Base-by-base conservation (phyloP, 2,888 invertebrate genomes). In the Chloromyia formosa region DNA sequence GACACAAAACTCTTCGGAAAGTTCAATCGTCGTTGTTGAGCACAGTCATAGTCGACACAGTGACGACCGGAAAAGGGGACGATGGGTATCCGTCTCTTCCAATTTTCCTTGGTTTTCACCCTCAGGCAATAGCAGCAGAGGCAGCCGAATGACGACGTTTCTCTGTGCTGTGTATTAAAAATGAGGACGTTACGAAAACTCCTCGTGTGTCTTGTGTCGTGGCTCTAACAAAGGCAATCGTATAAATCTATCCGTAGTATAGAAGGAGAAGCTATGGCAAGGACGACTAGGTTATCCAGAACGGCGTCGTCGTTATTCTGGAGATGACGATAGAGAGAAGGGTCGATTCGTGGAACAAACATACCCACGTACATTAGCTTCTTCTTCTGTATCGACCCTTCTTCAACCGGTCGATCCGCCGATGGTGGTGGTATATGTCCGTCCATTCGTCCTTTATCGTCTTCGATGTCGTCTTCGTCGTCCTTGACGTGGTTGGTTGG, bases 261-360 rank as follows among this genome's bases (percentile, higher is more conserved):
- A 49, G 49, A 49, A 49, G 12, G 49, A 49, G 3, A 49, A 35
- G 27, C 27, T 35, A 35, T 12, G 16, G 49, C 66, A 66, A 66
- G 66, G 66, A 66, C 66, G 66, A 66, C 49, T 66, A 66, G 66
- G 66, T 66, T 49, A 45, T n/a, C 12, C 22, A 66, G 35, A 16
- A 49, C 35, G 66, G 45, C 66, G 66, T 2, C 45, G 66, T 35
- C 27, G 27, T 35, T 35, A 20, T 66, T 45, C 14, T 45, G 16
- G 3, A 2, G 40, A 66, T 12, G 45, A 49, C 45, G 10, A 35
- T 9, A 62, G 42, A 62, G 16, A 62, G 58, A 16, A 18, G 1
- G 66, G 18, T 66, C 49, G 14, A 14, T 61, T 27, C 42, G 10
- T 66, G 42, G 49, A 45, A 35, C 35, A 61, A 4, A 35, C 27